Percentiles rank a stretch among this genome's conserved stretches.
phyloP scores from a whole-genome alignment of 2,113 vertebrate species.

The Cnemophilus loriae region DNA sequence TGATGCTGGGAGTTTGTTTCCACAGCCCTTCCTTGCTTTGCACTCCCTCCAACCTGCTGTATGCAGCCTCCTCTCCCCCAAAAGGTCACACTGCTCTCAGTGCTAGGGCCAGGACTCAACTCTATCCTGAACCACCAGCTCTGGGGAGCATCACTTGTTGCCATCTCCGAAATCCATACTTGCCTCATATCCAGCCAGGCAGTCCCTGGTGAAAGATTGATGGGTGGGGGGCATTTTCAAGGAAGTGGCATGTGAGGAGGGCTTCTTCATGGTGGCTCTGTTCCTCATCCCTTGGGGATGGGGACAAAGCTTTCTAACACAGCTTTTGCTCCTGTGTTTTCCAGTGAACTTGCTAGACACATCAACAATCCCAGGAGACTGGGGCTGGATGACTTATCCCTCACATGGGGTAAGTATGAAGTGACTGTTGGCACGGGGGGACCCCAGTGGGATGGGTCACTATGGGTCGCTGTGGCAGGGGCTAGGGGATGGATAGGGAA shows the following conservation, averaged over 20 bases:
- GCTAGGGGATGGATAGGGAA: not conserved
- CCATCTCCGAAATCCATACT: not conserved
- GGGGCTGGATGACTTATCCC: slow-evolving; percentile 94
- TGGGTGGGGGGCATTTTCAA: not conserved
- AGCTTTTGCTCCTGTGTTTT: slow-evolving; percentile 56
- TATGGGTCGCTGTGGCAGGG: fast-evolving
- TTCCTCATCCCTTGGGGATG: not conserved
- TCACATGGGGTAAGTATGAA: slow-evolving; percentile 87
- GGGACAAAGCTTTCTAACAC: not conserved
- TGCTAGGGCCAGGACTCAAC: not conserved
- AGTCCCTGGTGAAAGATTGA: not conserved
- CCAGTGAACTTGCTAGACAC: slow-evolving; percentile 95
- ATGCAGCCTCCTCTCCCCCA: not conserved
- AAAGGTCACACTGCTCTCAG: not conserved
- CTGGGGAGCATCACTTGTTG: not conserved
- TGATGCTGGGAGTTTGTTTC: not conserved
- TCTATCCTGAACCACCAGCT: not conserved
- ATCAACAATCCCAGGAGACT: slow-evolving; percentile 86
- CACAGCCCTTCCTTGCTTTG: not conserved
- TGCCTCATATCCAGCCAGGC: not conserved
- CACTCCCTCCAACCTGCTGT: not conserved
- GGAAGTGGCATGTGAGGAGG: not conserved
- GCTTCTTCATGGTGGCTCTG: not conserved
- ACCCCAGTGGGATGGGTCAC: not conserved
- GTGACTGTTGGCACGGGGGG: not conserved